Conservation (phyloP, 1,140 invertebrate species). For the Rhopalosiphum maidis region DNA sequence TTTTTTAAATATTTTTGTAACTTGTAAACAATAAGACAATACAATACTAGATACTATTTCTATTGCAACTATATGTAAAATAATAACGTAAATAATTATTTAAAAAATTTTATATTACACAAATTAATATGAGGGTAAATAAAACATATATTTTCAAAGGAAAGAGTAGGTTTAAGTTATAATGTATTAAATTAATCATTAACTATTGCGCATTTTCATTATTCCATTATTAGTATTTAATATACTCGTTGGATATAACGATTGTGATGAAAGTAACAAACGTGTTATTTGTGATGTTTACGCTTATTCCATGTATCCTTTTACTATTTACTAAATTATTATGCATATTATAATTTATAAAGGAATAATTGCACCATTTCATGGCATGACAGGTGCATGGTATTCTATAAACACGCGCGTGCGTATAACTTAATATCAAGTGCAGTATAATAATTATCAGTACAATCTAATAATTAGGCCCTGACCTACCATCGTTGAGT, state of each 20-base stretch:
- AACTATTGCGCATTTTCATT: not conserved
- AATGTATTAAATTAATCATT: not conserved
- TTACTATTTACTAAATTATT: not conserved
- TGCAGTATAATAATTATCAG: not conserved
- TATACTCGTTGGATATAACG: not conserved
- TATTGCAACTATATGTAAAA: no score
- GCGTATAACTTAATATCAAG: not conserved
- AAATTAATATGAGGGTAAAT: no score
- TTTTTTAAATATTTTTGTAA: not conserved
- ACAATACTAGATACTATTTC: no score
- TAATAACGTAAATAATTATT: no score
- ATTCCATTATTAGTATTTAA: not conserved
- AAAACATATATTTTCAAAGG: not conserved
- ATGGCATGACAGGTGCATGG: not conserved
- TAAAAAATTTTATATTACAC: no score
- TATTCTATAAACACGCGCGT: not conserved
- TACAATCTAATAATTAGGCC: not conserved
- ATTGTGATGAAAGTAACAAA: not conserved
- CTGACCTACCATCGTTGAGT: not conserved
- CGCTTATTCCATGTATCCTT: not conserved
- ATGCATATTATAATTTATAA: not conserved
- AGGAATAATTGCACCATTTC: not conserved
- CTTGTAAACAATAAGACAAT: no score
- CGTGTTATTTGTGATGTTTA: not conserved
- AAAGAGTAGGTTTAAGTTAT: not conserved